phyloP scores from a whole-genome alignment of 2,888 invertebrate species.

The Cephus pygmeus region DNA sequence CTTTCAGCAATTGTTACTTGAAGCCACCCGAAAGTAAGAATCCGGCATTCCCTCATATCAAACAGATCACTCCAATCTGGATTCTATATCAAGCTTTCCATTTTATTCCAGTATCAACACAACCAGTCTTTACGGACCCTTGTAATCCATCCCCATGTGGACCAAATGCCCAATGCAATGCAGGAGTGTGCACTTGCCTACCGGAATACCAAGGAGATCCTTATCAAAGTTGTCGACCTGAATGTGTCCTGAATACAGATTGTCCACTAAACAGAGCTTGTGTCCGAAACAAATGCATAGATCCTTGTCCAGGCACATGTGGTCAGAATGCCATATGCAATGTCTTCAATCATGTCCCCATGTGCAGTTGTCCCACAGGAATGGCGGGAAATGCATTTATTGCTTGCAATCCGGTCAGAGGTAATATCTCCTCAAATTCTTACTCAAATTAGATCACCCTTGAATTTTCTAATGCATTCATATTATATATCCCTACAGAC shows the following conservation, averaged over 20 bases:
- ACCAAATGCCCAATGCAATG: constrained; percentile 75
- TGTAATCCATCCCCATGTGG: constrained; percentile 78
- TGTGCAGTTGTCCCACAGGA: constrained; percentile 71
- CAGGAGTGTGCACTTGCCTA: constrained; percentile 70
- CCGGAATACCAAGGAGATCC: constrained; percentile 68
- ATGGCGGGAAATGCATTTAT: constrained; percentile 76
- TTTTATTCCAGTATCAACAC: background rate
- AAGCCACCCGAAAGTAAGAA: constrained; percentile 14
- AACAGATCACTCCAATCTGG: background rate
- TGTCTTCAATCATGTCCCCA: constrained; percentile 69
- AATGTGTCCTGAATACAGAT: constrained; percentile 72
- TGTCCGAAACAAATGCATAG: constrained; percentile 69
- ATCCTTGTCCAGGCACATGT: constrained; percentile 73
- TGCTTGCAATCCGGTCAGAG: constrained; percentile 70
- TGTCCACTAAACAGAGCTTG: constrained; percentile 71
- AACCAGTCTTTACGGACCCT: constrained; percentile 64
- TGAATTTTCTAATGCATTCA: background rate
- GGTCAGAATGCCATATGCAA: constrained; percentile 71
- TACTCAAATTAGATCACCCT: constrained; percentile 3
- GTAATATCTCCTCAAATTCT: constrained; percentile 55
- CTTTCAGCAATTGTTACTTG: constrained; percentile 70
- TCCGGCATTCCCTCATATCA: background rate
- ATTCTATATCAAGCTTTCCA: background rate
- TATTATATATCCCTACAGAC: background rate
- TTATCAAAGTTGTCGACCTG: constrained; percentile 68